These are phyloP conservation scores for Spermophilus dauricus DNA, from an alignment of 2,113 vertebrate species.

Conservation along the genomic window DNA sequence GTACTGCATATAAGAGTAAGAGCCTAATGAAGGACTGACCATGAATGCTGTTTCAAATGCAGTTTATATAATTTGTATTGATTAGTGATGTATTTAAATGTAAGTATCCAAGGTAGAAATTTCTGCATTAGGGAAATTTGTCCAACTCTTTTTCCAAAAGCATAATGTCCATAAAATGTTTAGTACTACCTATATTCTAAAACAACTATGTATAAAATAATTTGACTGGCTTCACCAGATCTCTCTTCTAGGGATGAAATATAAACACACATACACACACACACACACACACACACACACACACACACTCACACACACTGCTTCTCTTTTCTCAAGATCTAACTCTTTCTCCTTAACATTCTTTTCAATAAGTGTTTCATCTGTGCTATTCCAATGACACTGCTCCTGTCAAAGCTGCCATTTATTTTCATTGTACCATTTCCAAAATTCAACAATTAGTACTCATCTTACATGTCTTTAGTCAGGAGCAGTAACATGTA, in stretches of 20 bases:
- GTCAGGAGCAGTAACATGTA: too few relatives aligned
- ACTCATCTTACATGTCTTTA: background rate
- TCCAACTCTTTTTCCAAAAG: background rate
- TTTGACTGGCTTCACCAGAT: background rate
- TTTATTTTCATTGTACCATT: background rate
- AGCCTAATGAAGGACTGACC: background rate
- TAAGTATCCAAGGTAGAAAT: background rate
- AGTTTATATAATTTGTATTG: slow-evolving; percentile 44
- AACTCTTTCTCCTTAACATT: background rate
- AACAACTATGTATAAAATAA: background rate
- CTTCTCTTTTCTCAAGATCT: background rate
- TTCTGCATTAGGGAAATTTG: background rate
- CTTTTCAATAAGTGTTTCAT: slow-evolving; percentile 17
- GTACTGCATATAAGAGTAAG: background rate
- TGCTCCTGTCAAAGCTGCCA: background rate
- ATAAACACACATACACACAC: background rate
- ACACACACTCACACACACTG: background rate
- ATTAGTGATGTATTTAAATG: slow-evolving; percentile 37
- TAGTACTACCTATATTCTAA: slow-evolving; percentile 10
- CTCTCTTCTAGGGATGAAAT: background rate
- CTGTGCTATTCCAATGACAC: background rate
- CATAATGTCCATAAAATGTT: background rate
- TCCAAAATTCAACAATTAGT: background rate
- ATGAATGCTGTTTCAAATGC: background rate
- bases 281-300: background rate